Conservation (phyloP, 1,140 invertebrate species). For the Oscheius sp. region DNA sequence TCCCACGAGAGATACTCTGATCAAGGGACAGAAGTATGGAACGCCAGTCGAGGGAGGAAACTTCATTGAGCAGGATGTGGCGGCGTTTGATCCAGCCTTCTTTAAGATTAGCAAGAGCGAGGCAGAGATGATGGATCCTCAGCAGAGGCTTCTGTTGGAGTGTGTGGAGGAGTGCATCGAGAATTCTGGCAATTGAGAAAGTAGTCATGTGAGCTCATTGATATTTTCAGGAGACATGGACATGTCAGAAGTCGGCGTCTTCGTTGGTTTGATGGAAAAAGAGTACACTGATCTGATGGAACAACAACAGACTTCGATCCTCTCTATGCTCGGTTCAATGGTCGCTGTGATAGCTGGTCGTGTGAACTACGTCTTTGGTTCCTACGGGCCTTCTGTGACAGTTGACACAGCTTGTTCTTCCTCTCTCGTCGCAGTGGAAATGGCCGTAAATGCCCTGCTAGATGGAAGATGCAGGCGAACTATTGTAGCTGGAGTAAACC, state of each 20-base stretch:
- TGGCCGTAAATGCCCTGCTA: constrained; percentile 50
- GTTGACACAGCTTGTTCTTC: constrained; percentile 59
- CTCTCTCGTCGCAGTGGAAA: constrained; percentile 52
- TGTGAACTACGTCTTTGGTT: constrained; percentile 36
- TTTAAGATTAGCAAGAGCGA: constrained; percentile 42
- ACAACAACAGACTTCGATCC: constrained; percentile 20
- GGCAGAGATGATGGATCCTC: constrained; percentile 40
- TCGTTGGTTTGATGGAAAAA: constrained; percentile 38
- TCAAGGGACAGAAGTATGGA: constrained; percentile 32
- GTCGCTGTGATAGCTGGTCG: constrained; percentile 31
- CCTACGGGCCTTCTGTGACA: constrained; percentile 33
- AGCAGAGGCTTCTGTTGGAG: constrained; percentile 38
- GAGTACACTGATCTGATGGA: constrained; percentile 41
- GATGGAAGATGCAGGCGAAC: constrained; percentile 48
- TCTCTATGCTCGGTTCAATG: constrained; percentile 37
- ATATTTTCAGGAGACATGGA: not conserved
- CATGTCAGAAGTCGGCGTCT: constrained; percentile 19
- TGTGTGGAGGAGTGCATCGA: constrained; percentile 37
- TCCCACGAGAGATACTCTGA: constrained; percentile 31
- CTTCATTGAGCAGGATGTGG: constrained; percentile 31
- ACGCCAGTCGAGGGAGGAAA: constrained; percentile 36
- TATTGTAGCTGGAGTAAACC: constrained; percentile 69
- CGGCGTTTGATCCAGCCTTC: constrained; percentile 35
- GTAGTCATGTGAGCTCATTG: not conserved
- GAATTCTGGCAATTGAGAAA: constrained; percentile 18